Evolutionary conservation across 1,140 invertebrate species (phyloP).

Genomic region (Ylistrum balloti): DNA sequence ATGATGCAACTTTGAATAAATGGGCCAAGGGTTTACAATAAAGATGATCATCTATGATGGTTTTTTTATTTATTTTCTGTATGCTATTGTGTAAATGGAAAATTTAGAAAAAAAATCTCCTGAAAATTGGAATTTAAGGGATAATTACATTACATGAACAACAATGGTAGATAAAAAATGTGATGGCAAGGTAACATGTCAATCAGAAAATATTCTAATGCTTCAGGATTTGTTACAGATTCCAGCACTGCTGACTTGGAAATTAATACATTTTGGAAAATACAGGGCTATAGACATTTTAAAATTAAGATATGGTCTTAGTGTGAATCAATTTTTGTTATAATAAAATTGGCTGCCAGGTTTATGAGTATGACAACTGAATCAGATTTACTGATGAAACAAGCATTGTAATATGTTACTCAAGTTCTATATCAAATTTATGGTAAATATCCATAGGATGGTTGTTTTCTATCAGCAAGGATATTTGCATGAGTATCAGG

Average conservation of each 20-base stretch:
- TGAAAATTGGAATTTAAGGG: not conserved
- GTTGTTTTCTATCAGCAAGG: too few relatives aligned
- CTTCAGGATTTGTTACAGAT: not conserved
- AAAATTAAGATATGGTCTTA: not conserved
- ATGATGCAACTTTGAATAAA: not conserved
- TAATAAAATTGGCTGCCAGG: not conserved
- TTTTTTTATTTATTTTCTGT: conserved; percentile 18
- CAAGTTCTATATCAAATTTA: not conserved
- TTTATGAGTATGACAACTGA: not conserved
- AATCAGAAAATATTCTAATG: not conserved
- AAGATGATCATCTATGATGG: not conserved
- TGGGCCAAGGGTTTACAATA: not conserved
- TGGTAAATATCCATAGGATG: not conserved
- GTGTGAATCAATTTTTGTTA: conserved; percentile 1
- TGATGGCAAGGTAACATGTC: not conserved
- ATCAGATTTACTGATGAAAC: not conserved
- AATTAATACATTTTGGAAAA: not conserved
- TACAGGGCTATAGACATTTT: not conserved
- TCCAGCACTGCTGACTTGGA: not conserved
- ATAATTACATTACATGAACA: not conserved
- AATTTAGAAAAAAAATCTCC: not conserved
- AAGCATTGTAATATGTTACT: not conserved
- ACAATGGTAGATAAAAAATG: not conserved
- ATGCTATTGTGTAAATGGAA: not conserved
- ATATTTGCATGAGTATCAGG: too few relatives aligned